Conservation (phyloP, 2,797 vertebrate genomes). For the Tachyglossus aculeatus region DNA sequence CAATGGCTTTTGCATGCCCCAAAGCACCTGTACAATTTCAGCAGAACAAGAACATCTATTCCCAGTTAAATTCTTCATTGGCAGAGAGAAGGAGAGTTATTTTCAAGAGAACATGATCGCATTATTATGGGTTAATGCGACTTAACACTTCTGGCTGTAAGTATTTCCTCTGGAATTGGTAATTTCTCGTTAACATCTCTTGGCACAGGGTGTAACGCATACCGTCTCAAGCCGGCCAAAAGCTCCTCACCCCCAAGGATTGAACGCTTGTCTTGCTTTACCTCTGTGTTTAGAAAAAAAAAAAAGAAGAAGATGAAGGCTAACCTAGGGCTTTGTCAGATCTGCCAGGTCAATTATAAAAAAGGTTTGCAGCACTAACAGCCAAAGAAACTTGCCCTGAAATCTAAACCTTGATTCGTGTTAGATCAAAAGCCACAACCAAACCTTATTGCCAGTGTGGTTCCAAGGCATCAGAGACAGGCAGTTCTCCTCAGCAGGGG, state of each 20-base stretch:
- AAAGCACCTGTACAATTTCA: background rate
- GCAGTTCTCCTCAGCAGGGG: too few species aligned
- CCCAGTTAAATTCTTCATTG: constrained; percentile 57
- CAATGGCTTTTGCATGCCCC: background rate
- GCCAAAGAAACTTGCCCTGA: too few species aligned
- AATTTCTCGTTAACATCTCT: constrained; percentile 67
- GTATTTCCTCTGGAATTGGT: constrained; percentile 68
- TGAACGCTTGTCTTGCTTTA: background rate
- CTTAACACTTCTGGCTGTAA: constrained; percentile 67
- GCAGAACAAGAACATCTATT: background rate
- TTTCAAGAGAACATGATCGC: constrained; percentile 63
- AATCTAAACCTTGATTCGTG: too few species aligned
- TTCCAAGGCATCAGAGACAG: too few species aligned
- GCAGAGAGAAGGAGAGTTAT: constrained; percentile 49
- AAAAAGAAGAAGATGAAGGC: background rate
- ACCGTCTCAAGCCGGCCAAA: background rate
- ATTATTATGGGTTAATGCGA: constrained; percentile 64
- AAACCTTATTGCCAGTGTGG: too few species aligned
- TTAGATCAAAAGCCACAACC: too few species aligned
- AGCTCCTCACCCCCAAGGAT: background rate
- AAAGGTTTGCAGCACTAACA: background rate
- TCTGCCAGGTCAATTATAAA: background rate
- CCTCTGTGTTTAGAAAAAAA: background rate
- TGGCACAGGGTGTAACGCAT: constrained; percentile 32
- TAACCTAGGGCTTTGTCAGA: background rate